Percentiles rank a stretch among this genome's conserved stretches.
Evolutionary conservation across 2,113 vertebrate species (phyloP).

Genomic region (Epinephelus moara): DNA sequence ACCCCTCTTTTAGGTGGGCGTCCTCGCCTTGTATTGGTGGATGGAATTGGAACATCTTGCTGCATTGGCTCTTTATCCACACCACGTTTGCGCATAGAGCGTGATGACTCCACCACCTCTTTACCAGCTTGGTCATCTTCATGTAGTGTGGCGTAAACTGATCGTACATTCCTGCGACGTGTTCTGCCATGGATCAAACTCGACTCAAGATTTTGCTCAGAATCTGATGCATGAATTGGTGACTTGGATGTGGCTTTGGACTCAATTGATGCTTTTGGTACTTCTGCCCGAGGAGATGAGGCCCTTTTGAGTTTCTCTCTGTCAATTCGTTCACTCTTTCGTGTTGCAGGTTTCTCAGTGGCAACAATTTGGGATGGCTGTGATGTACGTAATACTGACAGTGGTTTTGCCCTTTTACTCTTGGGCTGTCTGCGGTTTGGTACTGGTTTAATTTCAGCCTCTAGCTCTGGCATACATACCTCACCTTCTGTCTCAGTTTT

Average conservation of each 20-base stretch:
- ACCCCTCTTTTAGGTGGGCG: conserved; percentile 93
- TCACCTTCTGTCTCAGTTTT: conserved; percentile 83
- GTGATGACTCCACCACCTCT: conserved; percentile 87
- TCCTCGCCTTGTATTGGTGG: conserved; percentile 88
- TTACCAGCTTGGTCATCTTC: conserved; percentile 90
- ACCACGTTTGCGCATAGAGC: conserved; percentile 91
- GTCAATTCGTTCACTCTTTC: conserved; percentile 97
- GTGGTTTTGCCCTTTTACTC: conserved; percentile 91
- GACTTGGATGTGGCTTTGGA: conserved; percentile 90
- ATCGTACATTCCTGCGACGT: conserved; percentile 94
- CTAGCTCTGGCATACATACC: conserved; percentile 77
- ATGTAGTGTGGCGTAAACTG: conserved; percentile 92
- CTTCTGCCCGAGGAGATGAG: conserved; percentile 89
- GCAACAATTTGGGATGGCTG: conserved; percentile 60
- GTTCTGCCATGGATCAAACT: conserved; percentile 90
- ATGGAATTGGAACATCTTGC: conserved; percentile 83
- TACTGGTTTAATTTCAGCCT: conserved; percentile 85
- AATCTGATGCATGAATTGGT: conserved; percentile 87
- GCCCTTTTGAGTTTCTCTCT: conserved; percentile 94
- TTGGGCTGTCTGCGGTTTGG: conserved; percentile 91
- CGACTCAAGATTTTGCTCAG: conserved; percentile 87
- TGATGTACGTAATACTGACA: conserved; percentile 81
- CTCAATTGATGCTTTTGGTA: conserved; percentile 86
- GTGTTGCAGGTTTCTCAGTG: conserved; percentile 90
- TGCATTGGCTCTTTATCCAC: conserved; percentile 88